These are phyloP conservation scores for Bugula neritina DNA, from an alignment of 2,888 invertebrate genomes.

Conservation along the genomic window DNA sequence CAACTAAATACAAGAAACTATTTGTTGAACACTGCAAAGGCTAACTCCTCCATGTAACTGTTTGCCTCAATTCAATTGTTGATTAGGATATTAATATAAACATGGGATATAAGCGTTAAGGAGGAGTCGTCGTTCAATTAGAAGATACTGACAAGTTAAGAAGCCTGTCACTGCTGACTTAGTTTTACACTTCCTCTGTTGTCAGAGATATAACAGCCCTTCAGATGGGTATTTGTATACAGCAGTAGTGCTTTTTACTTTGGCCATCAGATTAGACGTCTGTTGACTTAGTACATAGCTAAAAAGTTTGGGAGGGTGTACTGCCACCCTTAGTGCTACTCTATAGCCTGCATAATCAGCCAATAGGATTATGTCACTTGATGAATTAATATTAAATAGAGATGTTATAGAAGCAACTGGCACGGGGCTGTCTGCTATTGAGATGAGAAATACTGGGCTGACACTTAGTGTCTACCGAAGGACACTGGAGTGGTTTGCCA, in stretches of 20 bases:
- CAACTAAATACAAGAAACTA: no score
- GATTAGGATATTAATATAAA: constrained; percentile 15
- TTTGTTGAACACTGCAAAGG: no score
- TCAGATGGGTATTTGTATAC: constrained; percentile 7
- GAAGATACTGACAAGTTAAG: constrained; percentile 19
- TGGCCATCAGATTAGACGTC: constrained; percentile 20
- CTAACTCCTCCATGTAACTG: neutral
- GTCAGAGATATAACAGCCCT: constrained; percentile 11
- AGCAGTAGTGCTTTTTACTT: constrained; percentile 9
- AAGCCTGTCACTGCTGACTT: constrained; percentile 2
- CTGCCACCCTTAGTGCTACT: neutral
- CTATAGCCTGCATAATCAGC: neutral
- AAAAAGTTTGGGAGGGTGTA: neutral
- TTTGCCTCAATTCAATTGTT: neutral
- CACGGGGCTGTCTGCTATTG: neutral
- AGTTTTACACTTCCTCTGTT: no score
- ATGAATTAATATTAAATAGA: constrained; percentile 25
- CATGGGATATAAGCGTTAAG: neutral
- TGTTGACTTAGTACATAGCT: neutral
- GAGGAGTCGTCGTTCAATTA: neutral
- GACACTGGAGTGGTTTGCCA: neutral
- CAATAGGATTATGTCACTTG: constrained; percentile 27
- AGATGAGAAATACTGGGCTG: neutral
- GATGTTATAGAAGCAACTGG: neutral
- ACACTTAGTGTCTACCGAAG: neutral